phyloP scores from a whole-genome alignment of 2,113 vertebrate species.

The Gopherus flavomarginatus region DNA sequence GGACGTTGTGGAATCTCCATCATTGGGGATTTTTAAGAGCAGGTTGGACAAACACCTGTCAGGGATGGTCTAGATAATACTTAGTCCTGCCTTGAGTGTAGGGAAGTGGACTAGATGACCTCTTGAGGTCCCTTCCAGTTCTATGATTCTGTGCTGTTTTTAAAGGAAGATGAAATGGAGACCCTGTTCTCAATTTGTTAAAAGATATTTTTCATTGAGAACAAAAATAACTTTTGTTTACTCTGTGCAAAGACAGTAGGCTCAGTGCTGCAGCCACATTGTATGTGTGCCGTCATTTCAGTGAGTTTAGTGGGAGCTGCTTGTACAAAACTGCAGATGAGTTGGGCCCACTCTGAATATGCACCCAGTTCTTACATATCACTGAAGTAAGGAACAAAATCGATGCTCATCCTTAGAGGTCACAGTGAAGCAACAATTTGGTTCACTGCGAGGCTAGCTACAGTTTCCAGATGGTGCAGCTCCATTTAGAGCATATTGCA shows the following conservation, averaged over 20 bases:
- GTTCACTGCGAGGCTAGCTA: background rate
- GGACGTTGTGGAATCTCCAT: too few species aligned
- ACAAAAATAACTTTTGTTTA: background rate
- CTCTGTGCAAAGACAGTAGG: background rate
- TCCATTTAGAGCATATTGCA: background rate
- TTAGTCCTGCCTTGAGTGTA: too few species aligned
- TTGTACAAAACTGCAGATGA: background rate
- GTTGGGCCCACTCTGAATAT: background rate
- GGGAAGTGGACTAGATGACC: too few species aligned
- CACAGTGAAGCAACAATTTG: background rate
- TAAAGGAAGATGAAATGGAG: background rate
- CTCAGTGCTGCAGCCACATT: background rate
- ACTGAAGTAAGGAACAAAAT: background rate
- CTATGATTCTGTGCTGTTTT: background rate
- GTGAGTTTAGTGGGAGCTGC: background rate
- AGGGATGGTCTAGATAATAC: too few species aligned
- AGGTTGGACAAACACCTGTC: too few species aligned
- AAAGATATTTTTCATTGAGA: background rate
- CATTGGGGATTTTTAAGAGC: too few species aligned
- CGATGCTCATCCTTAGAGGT: background rate
- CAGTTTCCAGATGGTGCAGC: background rate
- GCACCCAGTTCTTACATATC: background rate
- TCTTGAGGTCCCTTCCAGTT: too few species aligned
- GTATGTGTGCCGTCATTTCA: background rate
- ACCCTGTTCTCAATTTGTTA: background rate